Evolutionary conservation across 1,140 invertebrate genomes (phyloP).

Genomic region (Trachymyrmex cornetzi): DNA sequence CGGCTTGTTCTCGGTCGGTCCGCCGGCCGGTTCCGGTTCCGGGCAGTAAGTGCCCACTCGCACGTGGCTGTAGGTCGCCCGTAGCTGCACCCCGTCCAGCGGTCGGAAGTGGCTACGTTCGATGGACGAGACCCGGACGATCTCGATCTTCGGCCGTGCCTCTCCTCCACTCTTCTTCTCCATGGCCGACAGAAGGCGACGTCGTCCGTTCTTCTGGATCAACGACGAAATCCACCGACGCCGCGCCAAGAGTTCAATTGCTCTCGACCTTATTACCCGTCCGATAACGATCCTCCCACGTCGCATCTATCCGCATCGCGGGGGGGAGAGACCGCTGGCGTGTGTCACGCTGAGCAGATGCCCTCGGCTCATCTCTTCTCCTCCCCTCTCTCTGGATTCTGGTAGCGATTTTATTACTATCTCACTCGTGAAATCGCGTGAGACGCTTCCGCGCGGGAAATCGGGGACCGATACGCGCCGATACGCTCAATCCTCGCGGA

Average conservation of each 20-base stretch:
- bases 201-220: not conserved
- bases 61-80: slow-evolving; percentile 83
- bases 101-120: slow-evolving; percentile 83
- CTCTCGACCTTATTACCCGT: not conserved
- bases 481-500: not conserved
- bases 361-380: slow-evolving; percentile 23
- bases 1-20: slow-evolving; percentile 79
- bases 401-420: not conserved
- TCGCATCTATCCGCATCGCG: slow-evolving; percentile 10
- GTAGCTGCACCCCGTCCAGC: slow-evolving; percentile 83
- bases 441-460: not conserved
- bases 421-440: slow-evolving; percentile 17
- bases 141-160: slow-evolving; percentile 82
- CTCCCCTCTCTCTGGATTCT: not conserved
- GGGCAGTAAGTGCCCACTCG: slow-evolving; percentile 84
- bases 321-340: not conserved
- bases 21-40: slow-evolving; percentile 77
- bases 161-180: slow-evolving; percentile 74
- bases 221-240: slow-evolving; percentile 37
- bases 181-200: slow-evolving; percentile 8
- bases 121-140: slow-evolving; percentile 83
- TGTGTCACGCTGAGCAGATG: slow-evolving; percentile 23
- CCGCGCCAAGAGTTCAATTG: slow-evolving; percentile 40
- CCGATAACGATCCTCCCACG: not conserved
- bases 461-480: not conserved